These are phyloP conservation scores for Cetoscarus ocellatus DNA, from an alignment of 2,797 vertebrate species.

Conservation along the genomic window DNA sequence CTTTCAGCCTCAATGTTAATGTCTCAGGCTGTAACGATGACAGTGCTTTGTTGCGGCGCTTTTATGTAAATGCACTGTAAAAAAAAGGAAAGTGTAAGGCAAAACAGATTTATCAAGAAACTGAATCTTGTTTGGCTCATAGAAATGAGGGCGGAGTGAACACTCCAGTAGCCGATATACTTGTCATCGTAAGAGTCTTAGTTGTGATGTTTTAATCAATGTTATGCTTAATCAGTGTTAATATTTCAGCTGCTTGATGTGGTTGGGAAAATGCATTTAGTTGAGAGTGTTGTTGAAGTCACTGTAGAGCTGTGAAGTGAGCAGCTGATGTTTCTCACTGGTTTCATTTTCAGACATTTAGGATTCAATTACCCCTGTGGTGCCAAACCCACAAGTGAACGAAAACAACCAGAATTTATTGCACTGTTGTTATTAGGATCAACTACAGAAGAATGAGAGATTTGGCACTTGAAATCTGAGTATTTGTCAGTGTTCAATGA, in stretches of 20 bases:
- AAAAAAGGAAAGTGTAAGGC: neutral
- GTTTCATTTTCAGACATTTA: slow-evolving; percentile 50
- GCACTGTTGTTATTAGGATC: slow-evolving; percentile 14
- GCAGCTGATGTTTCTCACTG: slow-evolving; percentile 27
- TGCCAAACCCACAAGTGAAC: slow-evolving; percentile 49
- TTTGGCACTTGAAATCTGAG: slow-evolving; percentile 7
- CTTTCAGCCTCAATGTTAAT: no score
- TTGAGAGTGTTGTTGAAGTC: slow-evolving; percentile 25
- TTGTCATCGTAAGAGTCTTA: neutral
- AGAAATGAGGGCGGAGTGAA: slow-evolving; percentile 15
- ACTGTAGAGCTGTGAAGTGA: slow-evolving; percentile 2
- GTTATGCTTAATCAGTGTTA: neutral
- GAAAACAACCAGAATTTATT: slow-evolving; percentile 34
- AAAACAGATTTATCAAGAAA: neutral
- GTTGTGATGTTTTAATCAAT: slow-evolving; percentile 1
- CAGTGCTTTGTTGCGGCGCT: no score
- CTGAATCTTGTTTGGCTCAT: neutral
- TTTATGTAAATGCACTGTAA: no score
- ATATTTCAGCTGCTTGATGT: slow-evolving; percentile 31
- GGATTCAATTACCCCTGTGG: slow-evolving; percentile 44
- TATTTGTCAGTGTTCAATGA: neutral
- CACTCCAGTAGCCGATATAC: neutral
- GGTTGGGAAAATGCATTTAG: neutral
- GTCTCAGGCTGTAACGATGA: no score
- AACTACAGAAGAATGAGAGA: slow-evolving; percentile 9